These are phyloP conservation scores for Plotosus lineatus DNA, from an alignment of 2,113 vertebrate species.

Conservation along the genomic window DNA sequence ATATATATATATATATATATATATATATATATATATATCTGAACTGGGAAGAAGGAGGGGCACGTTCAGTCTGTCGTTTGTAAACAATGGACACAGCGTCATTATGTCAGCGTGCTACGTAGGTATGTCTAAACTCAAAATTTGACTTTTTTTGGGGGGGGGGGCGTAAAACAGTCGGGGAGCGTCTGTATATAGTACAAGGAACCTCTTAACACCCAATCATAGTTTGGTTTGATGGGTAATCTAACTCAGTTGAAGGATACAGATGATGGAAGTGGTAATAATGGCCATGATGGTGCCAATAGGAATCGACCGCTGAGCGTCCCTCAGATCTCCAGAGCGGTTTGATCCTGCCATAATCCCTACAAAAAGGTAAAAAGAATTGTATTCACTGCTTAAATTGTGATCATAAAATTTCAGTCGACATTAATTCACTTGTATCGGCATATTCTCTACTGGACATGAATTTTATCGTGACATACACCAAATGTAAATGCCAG, in stretches of 20 bases:
- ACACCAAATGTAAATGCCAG: background rate
- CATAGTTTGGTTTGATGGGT: background rate
- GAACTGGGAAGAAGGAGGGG: too few relatives aligned
- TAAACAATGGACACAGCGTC: too few relatives aligned
- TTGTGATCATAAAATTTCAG: background rate
- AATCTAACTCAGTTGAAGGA: constrained; percentile 68
- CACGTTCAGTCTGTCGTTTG: too few relatives aligned
- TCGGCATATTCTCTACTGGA: background rate
- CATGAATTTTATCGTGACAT: background rate
- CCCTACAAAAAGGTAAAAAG: constrained; percentile 66
- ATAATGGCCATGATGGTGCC: constrained; percentile 93
- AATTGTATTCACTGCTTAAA: background rate
- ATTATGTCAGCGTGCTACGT: too few relatives aligned
- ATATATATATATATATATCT: too few relatives aligned
- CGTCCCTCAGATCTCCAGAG: constrained; percentile 91
- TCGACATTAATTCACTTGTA: background rate
- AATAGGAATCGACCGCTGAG: constrained; percentile 91
- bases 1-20: too few relatives aligned
- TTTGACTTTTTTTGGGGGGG: too few relatives aligned
- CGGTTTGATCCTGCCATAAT: constrained; percentile 97
- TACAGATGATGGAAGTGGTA: constrained; percentile 96
- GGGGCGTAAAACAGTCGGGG: too few relatives aligned
- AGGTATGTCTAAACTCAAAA: too few relatives aligned
- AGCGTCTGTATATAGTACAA: too few relatives aligned
- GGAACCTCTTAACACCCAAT: background rate